Evolutionary conservation across 2,113 vertebrate genomes (phyloP).

Genomic region (Bos taurus): ARS-UCD2.0 NC_037347.1:41221001-41221500

Average conservation of each 20-base stretch:
- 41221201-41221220: neutral
- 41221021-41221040: neutral
- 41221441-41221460: neutral
- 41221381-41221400: neutral
- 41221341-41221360: neutral
- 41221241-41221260: neutral
- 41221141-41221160: neutral
- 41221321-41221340: neutral
- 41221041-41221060: neutral
- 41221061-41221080: conserved; percentile 8
- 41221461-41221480: neutral
- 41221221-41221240: neutral
- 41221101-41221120: neutral
- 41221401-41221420: neutral
- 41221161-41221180: neutral
- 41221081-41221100: conserved; percentile 17
- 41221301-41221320: neutral
- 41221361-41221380: neutral
- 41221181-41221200: neutral
- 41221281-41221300: neutral
- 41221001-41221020: neutral
- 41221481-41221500: neutral
- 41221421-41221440: neutral
- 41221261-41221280: neutral
- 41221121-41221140: neutral